Conservation (phyloP, 37 sponge, comb jelly and placozoan genomes). For the Aplysina aerophoba region DNA sequence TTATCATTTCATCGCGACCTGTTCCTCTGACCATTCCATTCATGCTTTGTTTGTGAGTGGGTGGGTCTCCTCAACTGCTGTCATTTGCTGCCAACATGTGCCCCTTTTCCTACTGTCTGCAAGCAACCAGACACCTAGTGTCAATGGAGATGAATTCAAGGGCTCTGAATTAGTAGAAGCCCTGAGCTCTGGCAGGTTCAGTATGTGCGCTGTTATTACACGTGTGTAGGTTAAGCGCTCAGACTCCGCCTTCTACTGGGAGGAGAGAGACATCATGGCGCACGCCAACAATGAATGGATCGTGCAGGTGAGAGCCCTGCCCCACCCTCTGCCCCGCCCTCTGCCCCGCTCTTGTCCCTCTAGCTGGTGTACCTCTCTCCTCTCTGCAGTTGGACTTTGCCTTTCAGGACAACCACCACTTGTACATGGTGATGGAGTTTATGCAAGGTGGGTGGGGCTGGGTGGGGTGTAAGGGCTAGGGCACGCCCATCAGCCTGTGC, state of each 20-base stretch:
- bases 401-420: conserved; percentile 86
- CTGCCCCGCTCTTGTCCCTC: background rate
- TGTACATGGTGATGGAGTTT: conserved; percentile 99
- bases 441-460: conserved; percentile 78
- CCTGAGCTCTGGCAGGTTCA: no score
- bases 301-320: conserved; percentile 54
- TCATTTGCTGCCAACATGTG: no score
- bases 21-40: background rate
- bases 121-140: no score
- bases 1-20: no score
- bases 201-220: background rate
- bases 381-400: conserved; percentile 82
- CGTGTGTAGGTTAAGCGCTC: conserved; percentile 85
- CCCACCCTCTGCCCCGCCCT: background rate
- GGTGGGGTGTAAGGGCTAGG: background rate
- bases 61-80: no score
- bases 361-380: background rate
- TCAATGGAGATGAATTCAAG: no score
- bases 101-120: no score
- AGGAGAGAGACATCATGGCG: conserved; percentile 99
- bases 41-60: background rate
- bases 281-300: conserved; percentile 89
- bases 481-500: background rate
- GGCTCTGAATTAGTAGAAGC: no score
- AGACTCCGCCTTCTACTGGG: conserved; percentile 99